phyloP scores from a whole-genome alignment of 2,113 vertebrate species.

The Laticauda colubrina region DNA sequence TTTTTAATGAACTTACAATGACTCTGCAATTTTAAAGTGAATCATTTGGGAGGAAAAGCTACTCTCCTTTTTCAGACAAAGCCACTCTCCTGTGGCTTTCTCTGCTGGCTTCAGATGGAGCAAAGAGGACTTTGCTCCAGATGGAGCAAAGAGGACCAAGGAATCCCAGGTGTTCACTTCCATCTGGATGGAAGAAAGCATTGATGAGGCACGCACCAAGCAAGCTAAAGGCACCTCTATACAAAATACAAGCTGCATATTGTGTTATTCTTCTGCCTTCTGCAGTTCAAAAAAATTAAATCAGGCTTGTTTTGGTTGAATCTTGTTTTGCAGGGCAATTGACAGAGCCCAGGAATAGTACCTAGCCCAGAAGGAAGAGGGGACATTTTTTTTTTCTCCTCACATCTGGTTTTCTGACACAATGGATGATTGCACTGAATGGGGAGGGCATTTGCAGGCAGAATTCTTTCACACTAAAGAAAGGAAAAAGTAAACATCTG shows the following conservation, averaged over 20 bases:
- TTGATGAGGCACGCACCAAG: neutral
- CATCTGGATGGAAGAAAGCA: neutral
- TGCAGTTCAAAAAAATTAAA: neutral
- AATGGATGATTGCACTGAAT: neutral
- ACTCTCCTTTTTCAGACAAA: neutral
- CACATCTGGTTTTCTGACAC: neutral
- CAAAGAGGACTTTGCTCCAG: neutral
- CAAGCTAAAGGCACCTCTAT: neutral
- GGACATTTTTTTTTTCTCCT: neutral
- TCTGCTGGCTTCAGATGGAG: neutral
- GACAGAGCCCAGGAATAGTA: neutral
- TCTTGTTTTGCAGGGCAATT: neutral
- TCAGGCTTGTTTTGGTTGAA: neutral
- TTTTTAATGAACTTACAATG: neutral
- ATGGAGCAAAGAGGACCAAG: neutral
- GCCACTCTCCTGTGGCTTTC: neutral
- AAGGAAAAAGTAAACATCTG: neutral
- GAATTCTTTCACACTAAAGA: neutral
- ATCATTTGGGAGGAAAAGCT: neutral
- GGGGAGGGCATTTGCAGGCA: neutral
- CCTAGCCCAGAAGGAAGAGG: neutral
- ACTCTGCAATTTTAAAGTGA: neutral
- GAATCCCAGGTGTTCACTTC: neutral
- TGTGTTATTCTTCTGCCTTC: neutral
- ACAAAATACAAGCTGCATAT: neutral